Evolutionary conservation across 2,888 invertebrate genomes (phyloP).

Genomic region (Malthinus seriepunctatus): DNA sequence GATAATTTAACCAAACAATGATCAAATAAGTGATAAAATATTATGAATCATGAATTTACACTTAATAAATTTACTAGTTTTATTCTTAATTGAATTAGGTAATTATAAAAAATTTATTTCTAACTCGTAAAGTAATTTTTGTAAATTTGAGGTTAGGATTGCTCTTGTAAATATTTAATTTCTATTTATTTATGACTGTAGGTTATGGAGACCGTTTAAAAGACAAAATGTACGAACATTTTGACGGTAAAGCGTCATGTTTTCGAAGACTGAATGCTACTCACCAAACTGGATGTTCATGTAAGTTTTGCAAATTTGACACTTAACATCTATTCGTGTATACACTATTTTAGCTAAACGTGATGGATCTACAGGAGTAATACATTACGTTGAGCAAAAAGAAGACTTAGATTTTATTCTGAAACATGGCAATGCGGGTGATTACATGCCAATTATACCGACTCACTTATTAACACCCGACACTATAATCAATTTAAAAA

Average conservation of each 20-base stretch:
- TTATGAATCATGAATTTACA: constrained; percentile 18
- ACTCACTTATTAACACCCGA: constrained; percentile 65
- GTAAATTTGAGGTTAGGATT: neutral
- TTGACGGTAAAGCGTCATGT: constrained; percentile 76
- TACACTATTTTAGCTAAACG: constrained; percentile 63
- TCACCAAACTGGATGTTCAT: constrained; percentile 92
- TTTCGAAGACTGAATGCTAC: constrained; percentile 92
- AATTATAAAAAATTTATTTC: constrained; percentile 6
- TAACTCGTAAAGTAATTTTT: neutral
- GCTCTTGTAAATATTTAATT: neutral
- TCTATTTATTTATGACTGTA: constrained; percentile 36
- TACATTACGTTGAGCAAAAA: constrained; percentile 70
- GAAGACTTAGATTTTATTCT: constrained; percentile 77
- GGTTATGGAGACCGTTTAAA: constrained; percentile 66
- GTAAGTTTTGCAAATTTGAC: constrained; percentile 62
- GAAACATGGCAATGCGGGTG: constrained; percentile 71
- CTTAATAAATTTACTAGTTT: constrained; percentile 10
- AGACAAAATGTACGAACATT: constrained; percentile 78
- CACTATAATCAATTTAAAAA: constrained; percentile 59
- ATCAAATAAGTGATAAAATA: neutral
- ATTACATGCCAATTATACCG: constrained; percentile 77
- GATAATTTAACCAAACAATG: too few relatives aligned
- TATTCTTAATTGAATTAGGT: constrained; percentile 3
- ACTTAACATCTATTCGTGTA: neutral
- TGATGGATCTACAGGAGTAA: constrained; percentile 82